Percentiles rank a stretch among this genome's conserved stretches.
These are phyloP conservation scores for Drosophila malerkotliana DNA, from an alignment of 1,140 invertebrate genomes.

Conservation along the genomic window DNA sequence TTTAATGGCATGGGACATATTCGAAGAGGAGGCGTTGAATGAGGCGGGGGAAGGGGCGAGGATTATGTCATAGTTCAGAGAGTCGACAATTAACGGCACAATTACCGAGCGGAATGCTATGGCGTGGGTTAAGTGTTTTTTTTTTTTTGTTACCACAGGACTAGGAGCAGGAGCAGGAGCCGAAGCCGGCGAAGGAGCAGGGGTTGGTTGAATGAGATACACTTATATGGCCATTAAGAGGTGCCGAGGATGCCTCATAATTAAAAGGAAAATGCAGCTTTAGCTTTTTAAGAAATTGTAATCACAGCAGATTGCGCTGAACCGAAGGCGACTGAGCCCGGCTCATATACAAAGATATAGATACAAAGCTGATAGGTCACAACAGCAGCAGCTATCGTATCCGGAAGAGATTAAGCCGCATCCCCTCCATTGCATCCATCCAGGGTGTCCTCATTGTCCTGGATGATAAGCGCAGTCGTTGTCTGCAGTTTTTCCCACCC, in stretches of 20 bases:
- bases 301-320: slow-evolving; percentile 73
- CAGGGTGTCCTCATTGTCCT: slow-evolving; percentile 48
- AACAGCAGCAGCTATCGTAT: slow-evolving; percentile 74
- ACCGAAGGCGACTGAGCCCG: slow-evolving; percentile 13
- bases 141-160: slow-evolving; percentile 21
- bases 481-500: slow-evolving; percentile 39
- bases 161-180: neutral
- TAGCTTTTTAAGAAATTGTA: slow-evolving; percentile 82
- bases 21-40: slow-evolving; percentile 12
- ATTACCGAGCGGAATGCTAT: slow-evolving; percentile 56
- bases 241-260: slow-evolving; percentile 40
- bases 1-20: slow-evolving; percentile 41
- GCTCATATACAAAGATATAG: slow-evolving; percentile 38
- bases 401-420: slow-evolving; percentile 76
- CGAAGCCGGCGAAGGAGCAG: no score
- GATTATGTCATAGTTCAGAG: slow-evolving; percentile 60
- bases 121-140: slow-evolving; percentile 69
- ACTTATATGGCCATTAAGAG: slow-evolving; percentile 57
- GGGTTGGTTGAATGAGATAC: slow-evolving; percentile 52
- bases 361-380: slow-evolving; percentile 80
- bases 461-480: slow-evolving; percentile 74
- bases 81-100: slow-evolving; percentile 77
- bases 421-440: slow-evolving; percentile 23
- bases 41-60: slow-evolving; percentile 11
- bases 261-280: slow-evolving; percentile 80